Conservation (phyloP, 2,888 invertebrate genomes). For the Balanococcus diminutus region DNA sequence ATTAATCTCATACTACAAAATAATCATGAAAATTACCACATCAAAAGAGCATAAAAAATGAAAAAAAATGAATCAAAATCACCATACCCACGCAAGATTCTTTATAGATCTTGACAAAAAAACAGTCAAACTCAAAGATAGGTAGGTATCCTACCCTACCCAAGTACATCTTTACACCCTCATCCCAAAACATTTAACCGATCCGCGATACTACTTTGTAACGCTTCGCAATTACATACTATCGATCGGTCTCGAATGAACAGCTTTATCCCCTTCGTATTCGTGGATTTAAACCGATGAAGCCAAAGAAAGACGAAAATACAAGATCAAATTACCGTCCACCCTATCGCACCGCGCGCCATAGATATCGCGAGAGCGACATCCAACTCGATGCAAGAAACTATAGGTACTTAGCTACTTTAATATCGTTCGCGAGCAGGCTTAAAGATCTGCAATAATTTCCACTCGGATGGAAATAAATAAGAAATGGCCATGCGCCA, state of each 20-base stretch:
- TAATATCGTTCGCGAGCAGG: neutral
- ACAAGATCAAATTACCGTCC: conserved; percentile 5
- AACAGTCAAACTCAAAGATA: neutral
- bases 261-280: neutral
- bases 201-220: neutral
- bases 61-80: no score
- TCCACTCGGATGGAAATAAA: conserved; percentile 34
- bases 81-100: no score
- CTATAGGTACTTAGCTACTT: neutral
- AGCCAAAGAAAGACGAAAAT: neutral
- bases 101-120: no score
- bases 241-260: conserved; percentile 13
- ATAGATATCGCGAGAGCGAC: neutral
- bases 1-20: no score
- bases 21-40: no score
- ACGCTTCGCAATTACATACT: conserved; percentile 5
- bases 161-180: neutral
- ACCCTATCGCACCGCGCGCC: neutral
- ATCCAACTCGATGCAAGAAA: neutral
- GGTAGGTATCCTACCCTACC: neutral
- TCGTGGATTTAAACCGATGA: neutral
- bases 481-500: conserved; percentile 37
- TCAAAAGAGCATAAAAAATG: no score
- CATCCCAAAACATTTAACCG: neutral
- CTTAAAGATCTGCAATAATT: conserved; percentile 34